Percentiles rank a stretch among this genome's conserved stretches.
Conservation (phyloP, 2,113 vertebrate species). For the Otis tarda region DNA sequence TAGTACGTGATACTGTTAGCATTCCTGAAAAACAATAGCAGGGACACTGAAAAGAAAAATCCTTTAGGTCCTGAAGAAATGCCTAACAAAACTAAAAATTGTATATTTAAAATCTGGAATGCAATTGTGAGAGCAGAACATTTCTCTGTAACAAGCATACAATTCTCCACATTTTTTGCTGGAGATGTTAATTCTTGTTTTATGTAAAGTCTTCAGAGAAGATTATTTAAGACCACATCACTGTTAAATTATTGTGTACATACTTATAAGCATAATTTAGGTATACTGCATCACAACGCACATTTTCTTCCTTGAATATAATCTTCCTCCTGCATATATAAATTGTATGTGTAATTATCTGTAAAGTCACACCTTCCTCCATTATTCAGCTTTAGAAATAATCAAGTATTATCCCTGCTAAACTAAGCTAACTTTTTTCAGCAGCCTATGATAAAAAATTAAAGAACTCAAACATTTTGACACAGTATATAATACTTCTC, state of each 20-base stretch:
- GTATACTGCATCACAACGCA: not conserved
- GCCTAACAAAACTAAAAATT: not conserved
- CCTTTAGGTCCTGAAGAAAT: not conserved
- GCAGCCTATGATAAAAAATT: not conserved
- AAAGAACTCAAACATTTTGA: not conserved
- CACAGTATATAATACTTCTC: not conserved
- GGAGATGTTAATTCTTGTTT: not conserved
- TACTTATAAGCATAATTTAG: conserved; percentile 3
- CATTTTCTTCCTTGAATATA: not conserved
- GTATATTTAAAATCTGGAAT: not conserved
- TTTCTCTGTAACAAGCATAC: not conserved
- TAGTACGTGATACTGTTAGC: not conserved
- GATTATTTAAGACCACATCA: not conserved
- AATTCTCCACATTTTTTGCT: not conserved
- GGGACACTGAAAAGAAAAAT: not conserved
- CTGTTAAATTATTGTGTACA: conserved; percentile 2
- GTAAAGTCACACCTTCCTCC: not conserved
- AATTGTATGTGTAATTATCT: conserved; percentile 1
- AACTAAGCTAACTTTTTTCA: not conserved
- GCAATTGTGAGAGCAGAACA: not conserved
- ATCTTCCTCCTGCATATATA: not conserved
- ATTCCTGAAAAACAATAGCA: not conserved
- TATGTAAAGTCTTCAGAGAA: conserved; percentile 39
- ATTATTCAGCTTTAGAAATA: not conserved
- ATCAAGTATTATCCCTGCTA: not conserved